Percentiles rank a stretch among this genome's conserved stretches.
Conservation (phyloP, 2,113 vertebrate genomes). For the Perca fluviatilis region DNA sequence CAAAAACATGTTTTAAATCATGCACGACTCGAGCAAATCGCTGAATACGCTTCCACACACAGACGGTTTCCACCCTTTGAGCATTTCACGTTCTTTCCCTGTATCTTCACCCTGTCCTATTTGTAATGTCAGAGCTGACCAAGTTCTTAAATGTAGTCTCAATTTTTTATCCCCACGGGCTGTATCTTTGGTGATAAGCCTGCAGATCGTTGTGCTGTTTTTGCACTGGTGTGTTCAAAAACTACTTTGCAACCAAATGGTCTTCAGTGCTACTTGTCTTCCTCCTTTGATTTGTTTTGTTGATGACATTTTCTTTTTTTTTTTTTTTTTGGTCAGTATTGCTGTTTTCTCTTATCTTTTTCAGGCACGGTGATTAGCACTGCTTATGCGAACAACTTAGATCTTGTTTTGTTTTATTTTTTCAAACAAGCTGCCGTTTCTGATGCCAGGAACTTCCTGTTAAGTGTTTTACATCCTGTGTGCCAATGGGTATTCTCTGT, state of each 20-base stretch:
- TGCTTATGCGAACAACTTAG: conserved; percentile 23
- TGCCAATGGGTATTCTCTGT: conserved; percentile 3
- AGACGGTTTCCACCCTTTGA: not conserved
- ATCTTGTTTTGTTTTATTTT: conserved; percentile 23
- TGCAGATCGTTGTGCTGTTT: conserved; percentile 33
- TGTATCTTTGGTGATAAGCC: conserved; percentile 66
- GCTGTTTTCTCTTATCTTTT: conserved; percentile 36
- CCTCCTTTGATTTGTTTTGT: conserved; percentile 47
- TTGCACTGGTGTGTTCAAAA: conserved; percentile 31
- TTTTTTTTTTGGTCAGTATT: not conserved
- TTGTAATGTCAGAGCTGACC: conserved; percentile 17
- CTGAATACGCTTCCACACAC: conserved; percentile 18
- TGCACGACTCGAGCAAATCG: conserved; percentile 7
- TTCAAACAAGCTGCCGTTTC: not conserved
- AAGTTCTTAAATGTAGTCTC: conserved; percentile 34
- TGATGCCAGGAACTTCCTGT: conserved; percentile 3
- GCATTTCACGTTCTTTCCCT: not conserved
- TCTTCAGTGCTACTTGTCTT: conserved; percentile 3
- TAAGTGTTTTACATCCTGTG: conserved; percentile 17
- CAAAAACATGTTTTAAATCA: conserved; percentile 12
- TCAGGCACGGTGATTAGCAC: conserved; percentile 23
- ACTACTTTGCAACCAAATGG: conserved; percentile 36
- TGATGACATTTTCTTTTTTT: conserved; percentile 17
- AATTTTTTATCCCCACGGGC: conserved; percentile 1
- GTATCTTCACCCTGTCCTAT: not conserved